Conservation (phyloP, 2,888 invertebrate species). For the Molorchus minor region DNA sequence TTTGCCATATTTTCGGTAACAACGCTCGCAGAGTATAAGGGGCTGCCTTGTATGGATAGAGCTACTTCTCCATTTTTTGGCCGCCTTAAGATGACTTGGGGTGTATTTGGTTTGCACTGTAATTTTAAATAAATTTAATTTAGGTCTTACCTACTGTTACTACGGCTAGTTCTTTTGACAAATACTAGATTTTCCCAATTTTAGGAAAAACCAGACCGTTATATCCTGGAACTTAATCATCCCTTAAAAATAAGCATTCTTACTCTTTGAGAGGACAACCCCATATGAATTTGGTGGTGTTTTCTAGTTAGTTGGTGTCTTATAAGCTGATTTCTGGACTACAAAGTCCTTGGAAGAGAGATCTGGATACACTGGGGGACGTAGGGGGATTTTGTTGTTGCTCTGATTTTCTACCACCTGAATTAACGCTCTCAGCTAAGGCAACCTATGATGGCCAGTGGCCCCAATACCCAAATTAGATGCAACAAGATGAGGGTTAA, state of each 20-base stretch:
- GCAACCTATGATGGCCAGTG: constrained; percentile 49
- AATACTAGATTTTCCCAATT: too few relatives aligned
- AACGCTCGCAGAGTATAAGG: constrained; percentile 67
- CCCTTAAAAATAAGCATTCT: too few relatives aligned
- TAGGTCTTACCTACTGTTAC: too few relatives aligned
- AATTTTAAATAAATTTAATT: too few relatives aligned
- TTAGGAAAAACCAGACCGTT: too few relatives aligned
- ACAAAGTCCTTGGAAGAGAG: constrained; percentile 41
- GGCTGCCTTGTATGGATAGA: constrained; percentile 74
- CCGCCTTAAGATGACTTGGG: constrained; percentile 69
- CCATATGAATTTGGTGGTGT: constrained; percentile 43
- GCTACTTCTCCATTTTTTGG: constrained; percentile 74
- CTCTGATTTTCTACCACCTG: constrained; percentile 40
- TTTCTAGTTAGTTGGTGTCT: constrained; percentile 42
- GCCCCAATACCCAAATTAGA: constrained; percentile 38
- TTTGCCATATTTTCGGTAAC: constrained; percentile 68
- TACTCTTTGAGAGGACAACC: constrained; percentile 56
- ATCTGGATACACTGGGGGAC: too few relatives aligned
- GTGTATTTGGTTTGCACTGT: constrained; percentile 68
- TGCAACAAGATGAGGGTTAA: constrained; percentile 25
- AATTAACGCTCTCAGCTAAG: constrained; percentile 51
- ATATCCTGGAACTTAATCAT: too few relatives aligned
- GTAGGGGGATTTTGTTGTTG: constrained; percentile 5
- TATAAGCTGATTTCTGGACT: constrained; percentile 19
- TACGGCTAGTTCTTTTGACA: too few relatives aligned